A percentile compares a stretch with the other conserved stretches of the same genome.
Evolutionary conservation across 2,113 vertebrate genomes (phyloP).

Genomic region (Miniopterus natalensis): DNA sequence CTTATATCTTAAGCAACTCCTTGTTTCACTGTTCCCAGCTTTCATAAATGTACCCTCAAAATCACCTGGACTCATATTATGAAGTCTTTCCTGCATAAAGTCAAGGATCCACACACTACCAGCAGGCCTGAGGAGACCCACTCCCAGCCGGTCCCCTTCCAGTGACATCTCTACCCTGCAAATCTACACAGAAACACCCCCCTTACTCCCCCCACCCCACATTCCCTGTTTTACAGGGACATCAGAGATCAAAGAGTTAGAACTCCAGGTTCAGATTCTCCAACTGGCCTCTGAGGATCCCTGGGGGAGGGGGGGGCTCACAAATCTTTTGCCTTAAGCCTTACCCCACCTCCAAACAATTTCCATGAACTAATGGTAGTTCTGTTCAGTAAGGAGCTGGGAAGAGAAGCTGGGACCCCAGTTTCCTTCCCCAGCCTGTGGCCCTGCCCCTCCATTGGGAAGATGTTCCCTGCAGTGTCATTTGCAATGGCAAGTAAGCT

Average conservation of each 20-base stretch:
- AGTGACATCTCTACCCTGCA: background rate
- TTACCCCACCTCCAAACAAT: background rate
- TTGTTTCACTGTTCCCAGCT: background rate
- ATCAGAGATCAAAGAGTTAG: background rate
- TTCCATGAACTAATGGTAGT: background rate
- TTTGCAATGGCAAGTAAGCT: background rate
- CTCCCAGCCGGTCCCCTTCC: background rate
- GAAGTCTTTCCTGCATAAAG: background rate
- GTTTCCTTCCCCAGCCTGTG: background rate
- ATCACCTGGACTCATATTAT: background rate
- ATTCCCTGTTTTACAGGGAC: background rate
- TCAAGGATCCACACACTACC: background rate
- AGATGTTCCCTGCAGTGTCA: background rate
- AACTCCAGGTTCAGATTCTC: slow-evolving; percentile 17
- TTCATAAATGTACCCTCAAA: background rate
- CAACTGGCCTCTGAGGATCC: background rate
- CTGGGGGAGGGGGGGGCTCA: background rate
- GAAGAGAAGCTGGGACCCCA: background rate
- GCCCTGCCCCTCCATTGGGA: background rate
- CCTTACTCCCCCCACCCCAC: rapidly evolving
- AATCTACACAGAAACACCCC: background rate
- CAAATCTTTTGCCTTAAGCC: background rate
- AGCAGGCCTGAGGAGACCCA: background rate
- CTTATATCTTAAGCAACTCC: background rate
- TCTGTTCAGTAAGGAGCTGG: background rate